Conservation (phyloP, 2,888 invertebrate species). For the Cerceris ruficornis region DNA sequence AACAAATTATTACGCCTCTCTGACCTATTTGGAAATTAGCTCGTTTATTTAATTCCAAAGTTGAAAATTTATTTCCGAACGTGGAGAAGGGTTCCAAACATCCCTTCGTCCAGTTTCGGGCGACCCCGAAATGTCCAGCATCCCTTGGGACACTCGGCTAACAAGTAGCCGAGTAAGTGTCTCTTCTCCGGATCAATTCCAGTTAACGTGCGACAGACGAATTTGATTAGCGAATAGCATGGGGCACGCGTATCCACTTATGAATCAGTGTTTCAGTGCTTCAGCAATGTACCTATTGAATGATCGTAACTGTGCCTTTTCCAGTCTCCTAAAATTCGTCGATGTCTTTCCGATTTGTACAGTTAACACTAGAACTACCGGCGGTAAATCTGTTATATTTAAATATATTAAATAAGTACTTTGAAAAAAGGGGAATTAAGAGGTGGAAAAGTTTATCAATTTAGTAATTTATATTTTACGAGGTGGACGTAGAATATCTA, state of each 20-base stretch:
- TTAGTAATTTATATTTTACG: no score
- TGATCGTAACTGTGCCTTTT: no score
- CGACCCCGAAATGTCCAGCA: conserved; percentile 53
- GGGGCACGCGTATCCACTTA: conserved; percentile 40
- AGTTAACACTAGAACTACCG: no score
- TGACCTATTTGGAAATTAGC: no score
- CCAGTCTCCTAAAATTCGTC: background rate
- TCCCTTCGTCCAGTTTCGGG: conserved; percentile 42
- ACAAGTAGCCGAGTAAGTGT: conserved; percentile 35
- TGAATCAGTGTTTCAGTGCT: conserved; percentile 36
- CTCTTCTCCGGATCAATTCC: conserved; percentile 57
- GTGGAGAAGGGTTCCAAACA: conserved; percentile 20
- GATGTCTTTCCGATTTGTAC: background rate
- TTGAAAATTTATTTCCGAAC: background rate
- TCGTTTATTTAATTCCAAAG: no score
- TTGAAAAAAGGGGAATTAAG: no score
- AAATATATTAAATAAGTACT: no score
- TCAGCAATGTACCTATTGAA: background rate
- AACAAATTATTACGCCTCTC: no score
- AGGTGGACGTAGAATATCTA: no score
- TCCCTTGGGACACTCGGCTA: conserved; percentile 48
- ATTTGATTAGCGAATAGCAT: conserved; percentile 60
- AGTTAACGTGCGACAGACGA: conserved; percentile 52
- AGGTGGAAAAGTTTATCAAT: no score
- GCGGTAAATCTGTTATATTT: no score